Evolutionary conservation across 1,140 invertebrate genomes (phyloP).

Genomic region (Coboldia fuscipes): DNA sequence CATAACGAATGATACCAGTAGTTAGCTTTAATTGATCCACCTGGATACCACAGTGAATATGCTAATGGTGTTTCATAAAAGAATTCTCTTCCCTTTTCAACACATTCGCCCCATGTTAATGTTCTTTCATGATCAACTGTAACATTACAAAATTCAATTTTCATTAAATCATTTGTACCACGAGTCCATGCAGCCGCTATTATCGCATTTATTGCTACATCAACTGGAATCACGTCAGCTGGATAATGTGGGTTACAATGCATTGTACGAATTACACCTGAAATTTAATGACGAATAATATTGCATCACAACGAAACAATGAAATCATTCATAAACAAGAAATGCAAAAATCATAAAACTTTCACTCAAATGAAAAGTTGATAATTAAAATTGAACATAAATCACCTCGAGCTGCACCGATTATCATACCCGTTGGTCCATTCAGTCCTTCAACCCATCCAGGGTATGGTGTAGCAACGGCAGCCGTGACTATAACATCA

Average conservation of each 20-base stretch:
- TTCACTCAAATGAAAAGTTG: not conserved
- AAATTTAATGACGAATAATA: conserved; percentile 7
- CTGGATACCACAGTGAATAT: conserved; percentile 58
- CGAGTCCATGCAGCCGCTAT: conserved; percentile 51
- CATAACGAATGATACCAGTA: conserved; percentile 40
- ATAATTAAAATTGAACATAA: not conserved
- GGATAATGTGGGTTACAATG: conserved; percentile 36
- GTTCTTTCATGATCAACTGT: conserved; percentile 23
- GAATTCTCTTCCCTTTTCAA: conserved; percentile 33
- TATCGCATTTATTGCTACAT: conserved; percentile 56
- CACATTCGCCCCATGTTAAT: conserved; percentile 55
- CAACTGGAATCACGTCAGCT: conserved; percentile 61
- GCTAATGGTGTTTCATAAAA: conserved; percentile 38
- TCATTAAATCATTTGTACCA: conserved; percentile 23
- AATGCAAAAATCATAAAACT: not conserved
- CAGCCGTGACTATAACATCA: conserved; percentile 37
- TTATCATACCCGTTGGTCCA: conserved; percentile 64
- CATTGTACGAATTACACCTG: conserved; percentile 27
- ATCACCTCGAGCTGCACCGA: conserved; percentile 56
- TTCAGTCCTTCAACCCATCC: conserved; percentile 93
- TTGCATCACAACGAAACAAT: not conserved
- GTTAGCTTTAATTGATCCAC: conserved; percentile 45
- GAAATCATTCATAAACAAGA: not conserved
- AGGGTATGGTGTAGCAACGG: conserved; percentile 43
- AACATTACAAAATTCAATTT: conserved; percentile 30